phyloP scores from a whole-genome alignment of 2,888 invertebrate species.

The Temnothorax ravouxi region DNA sequence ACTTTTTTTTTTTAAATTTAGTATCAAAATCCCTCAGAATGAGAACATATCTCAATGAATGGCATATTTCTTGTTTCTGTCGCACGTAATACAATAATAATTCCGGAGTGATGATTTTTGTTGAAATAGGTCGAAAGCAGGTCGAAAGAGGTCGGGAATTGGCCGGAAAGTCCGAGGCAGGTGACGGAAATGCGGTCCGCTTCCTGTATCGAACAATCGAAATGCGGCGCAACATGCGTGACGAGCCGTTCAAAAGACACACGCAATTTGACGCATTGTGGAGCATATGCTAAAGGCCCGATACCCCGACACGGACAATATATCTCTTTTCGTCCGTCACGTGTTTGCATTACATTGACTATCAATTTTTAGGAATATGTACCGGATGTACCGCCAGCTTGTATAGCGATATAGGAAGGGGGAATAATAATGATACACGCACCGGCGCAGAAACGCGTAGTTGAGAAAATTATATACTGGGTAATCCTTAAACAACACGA shows the following conservation, averaged over 20 bases:
- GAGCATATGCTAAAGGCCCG: constrained; percentile 59
- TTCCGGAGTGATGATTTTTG: not conserved
- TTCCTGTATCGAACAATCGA: constrained; percentile 77
- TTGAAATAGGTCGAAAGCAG: not conserved
- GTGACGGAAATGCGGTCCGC: constrained; percentile 75
- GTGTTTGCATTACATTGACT: constrained; percentile 7
- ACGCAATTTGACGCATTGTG: constrained; percentile 76
- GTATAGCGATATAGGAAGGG: not conserved
- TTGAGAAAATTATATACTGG: not conserved
- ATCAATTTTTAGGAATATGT: constrained; percentile 9
- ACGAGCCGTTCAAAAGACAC: constrained; percentile 71
- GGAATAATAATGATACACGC: not conserved
- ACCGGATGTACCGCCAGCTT: not conserved
- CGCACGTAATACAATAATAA: not conserved
- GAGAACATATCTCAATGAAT: not conserved
- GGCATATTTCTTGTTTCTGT: not conserved
- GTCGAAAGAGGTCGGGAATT: constrained; percentile 68
- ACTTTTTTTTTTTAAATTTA: not conserved
- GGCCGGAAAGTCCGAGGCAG: constrained; percentile 70
- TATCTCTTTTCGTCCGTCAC: not conserved
- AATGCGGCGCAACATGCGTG: constrained; percentile 71
- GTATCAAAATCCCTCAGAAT: not conserved
- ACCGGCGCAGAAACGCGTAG: too few species aligned
- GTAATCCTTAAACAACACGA: too few species aligned
- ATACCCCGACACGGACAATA: not conserved